A percentile compares a stretch with the other conserved stretches of the same genome.
These are phyloP conservation scores for Homalodisca vitripennis DNA, from an alignment of 1,140 invertebrate genomes.

Conservation along the genomic window DNA sequence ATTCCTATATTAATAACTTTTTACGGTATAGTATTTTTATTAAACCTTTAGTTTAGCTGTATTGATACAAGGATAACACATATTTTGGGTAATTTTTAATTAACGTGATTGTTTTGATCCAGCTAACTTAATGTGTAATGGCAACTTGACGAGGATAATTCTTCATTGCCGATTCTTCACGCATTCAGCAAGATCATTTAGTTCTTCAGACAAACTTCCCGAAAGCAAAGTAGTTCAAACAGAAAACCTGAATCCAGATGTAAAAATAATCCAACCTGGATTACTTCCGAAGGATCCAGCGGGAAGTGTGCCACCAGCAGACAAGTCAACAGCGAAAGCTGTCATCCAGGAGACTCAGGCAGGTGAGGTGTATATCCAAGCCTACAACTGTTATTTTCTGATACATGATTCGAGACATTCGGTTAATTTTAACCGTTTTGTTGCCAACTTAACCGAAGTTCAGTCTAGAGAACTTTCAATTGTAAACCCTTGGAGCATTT, in stretches of 20 bases:
- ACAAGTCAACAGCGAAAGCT: constrained; percentile 15
- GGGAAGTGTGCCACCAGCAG: neutral
- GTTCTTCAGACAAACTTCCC: neutral
- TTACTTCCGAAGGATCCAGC: neutral
- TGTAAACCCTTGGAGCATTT: too few species aligned
- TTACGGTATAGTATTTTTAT: too few species aligned
- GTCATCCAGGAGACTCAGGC: constrained; percentile 9
- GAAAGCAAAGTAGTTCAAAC: neutral
- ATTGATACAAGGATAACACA: too few species aligned
- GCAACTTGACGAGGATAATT: neutral
- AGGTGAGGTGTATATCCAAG: too few species aligned
- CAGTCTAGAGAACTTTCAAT: too few species aligned
- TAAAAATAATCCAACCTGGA: constrained; percentile 15
- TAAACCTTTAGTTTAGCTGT: too few species aligned
- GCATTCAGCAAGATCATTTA: neutral
- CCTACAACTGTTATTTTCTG: too few species aligned
- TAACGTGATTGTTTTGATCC: neutral
- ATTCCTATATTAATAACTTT: too few species aligned
- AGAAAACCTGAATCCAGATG: constrained; percentile 19
- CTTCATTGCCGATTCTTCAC: neutral
- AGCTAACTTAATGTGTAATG: neutral
- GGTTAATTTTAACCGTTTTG: too few species aligned
- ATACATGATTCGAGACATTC: too few species aligned
- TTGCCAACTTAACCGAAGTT: too few species aligned
- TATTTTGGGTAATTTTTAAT: too few species aligned